Evolutionary conservation across 2,888 invertebrate species (phyloP), one percentile per base, ranked within the genome.

Genomic region (Anagyrus pseudococci): DNA sequence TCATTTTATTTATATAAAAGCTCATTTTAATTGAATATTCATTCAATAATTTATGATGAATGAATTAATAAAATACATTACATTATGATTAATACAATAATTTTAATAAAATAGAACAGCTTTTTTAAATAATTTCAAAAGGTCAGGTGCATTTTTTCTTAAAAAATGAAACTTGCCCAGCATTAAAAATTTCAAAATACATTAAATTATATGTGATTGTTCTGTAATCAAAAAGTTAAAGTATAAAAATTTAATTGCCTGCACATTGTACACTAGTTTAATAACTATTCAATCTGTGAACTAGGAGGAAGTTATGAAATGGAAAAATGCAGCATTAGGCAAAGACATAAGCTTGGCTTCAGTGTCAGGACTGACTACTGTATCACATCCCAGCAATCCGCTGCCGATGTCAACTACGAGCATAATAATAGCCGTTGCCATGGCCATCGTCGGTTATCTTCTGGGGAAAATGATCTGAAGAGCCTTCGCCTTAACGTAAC

Each of bases 391-490:
- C 64, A 73, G 62, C 68, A 71, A 62, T 58, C 71, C 68, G 58
- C 58, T 72, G 66, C 57, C 68, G 58, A 69, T 71, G 65, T 69
- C 73, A 63, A 68, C 73, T 53, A 73, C 67, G 64, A 74, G 68
- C 66, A 62, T 75, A 57, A 65, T 77, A 26, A 72, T 78, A 57
- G 76, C 76, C 60, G 66, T 80, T 55, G 71, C 72, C 53, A 78
- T 81, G 76, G 74, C 74, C 66, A 69, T 81, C 70, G 67, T 80
- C 56, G 80, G 80, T 67, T 80, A 77, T 71, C 66, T 80, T 58
- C 66, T 81, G 72, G 81, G 79, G 67, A 81, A 79, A 76, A 65
- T 81, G 69, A 76, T 81, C 74, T 81, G 77, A 80, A 73, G 72
- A 73, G 70, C 70, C 69, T 72, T 70, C 68, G 69, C 68, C 69